phyloP scores from a whole-genome alignment of 2,888 invertebrate genomes.

The Sarcophaga caerulescens region DNA sequence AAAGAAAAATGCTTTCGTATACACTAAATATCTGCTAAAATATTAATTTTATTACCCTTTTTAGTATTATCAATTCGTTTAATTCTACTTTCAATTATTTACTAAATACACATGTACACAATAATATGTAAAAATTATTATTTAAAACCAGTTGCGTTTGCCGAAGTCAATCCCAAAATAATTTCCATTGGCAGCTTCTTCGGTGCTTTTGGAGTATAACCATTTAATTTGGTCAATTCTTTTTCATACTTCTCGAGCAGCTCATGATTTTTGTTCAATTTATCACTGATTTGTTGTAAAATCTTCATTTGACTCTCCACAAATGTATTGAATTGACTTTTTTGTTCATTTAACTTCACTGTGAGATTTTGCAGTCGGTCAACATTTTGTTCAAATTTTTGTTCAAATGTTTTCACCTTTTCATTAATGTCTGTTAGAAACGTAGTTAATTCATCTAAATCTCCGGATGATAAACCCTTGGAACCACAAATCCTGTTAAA shows the following conservation, averaged over 20 bases:
- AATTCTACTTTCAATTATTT: too few species aligned
- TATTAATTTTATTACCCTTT: too few species aligned
- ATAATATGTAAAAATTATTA: not conserved
- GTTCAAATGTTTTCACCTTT: conserved; percentile 38
- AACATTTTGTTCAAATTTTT: conserved; percentile 1
- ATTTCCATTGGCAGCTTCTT: conserved; percentile 42
- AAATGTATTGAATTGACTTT: not conserved
- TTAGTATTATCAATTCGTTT: too few species aligned
- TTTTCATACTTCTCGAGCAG: conserved; percentile 33
- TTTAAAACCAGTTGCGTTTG: conserved; percentile 29
- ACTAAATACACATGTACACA: too few species aligned
- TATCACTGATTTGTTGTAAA: conserved; percentile 37
- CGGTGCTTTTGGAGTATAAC: not conserved
- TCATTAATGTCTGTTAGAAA: conserved; percentile 28
- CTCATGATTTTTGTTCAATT: conserved; percentile 32
- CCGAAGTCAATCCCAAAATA: conserved; percentile 45
- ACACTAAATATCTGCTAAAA: too few species aligned
- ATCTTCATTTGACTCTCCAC: conserved; percentile 13
- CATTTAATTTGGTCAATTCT: conserved; percentile 22
- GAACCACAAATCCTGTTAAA: conserved; percentile 34
- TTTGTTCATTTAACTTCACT: conserved; percentile 25
- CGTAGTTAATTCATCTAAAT: not conserved
- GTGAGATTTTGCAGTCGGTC: conserved; percentile 11
- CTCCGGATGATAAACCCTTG: not conserved
- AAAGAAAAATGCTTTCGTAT: too few species aligned